These are phyloP conservation scores for Horisme vitalbata DNA, from an alignment of 2,888 invertebrate species.

Conservation along the genomic window DNA sequence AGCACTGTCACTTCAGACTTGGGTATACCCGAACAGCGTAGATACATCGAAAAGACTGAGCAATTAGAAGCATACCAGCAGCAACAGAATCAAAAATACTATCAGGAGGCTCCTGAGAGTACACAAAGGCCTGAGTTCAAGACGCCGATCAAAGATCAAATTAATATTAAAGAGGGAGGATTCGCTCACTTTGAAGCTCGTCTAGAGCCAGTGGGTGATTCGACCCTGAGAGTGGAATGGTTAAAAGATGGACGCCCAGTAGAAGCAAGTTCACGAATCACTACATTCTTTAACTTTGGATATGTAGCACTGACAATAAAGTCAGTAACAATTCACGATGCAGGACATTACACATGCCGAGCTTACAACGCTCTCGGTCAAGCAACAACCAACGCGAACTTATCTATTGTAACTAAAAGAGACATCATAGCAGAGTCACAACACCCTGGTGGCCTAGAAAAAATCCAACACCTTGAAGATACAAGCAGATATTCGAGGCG, in stretches of 20 bases:
- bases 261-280: slow-evolving; percentile 96
- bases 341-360: slow-evolving; percentile 93
- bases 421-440: slow-evolving; percentile 95
- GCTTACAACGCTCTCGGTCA: slow-evolving; percentile 94
- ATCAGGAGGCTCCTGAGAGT: slow-evolving; percentile 91
- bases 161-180: slow-evolving; percentile 94
- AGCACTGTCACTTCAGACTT: slow-evolving; percentile 93
- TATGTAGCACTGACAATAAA: slow-evolving; percentile 97
- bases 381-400: slow-evolving; percentile 90
- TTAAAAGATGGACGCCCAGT: slow-evolving; percentile 94
- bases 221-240: slow-evolving; percentile 95
- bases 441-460: slow-evolving; percentile 95
- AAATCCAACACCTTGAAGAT: slow-evolving; percentile 95
- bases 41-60: slow-evolving; percentile 95
- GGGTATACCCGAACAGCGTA: slow-evolving; percentile 94
- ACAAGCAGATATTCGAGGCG: slow-evolving; percentile 87
- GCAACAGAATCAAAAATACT: slow-evolving; percentile 90
- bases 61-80: slow-evolving; percentile 94
- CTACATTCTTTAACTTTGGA: slow-evolving; percentile 96
- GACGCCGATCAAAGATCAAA: slow-evolving; percentile 93
- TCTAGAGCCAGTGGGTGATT: slow-evolving; percentile 95
- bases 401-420: slow-evolving; percentile 92
- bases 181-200: slow-evolving; percentile 98
- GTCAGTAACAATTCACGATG: slow-evolving; percentile 94
- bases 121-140: slow-evolving; percentile 93